Base-by-base conservation (phyloP, 2,888 invertebrate species). In the Anoncus sp. region DNA sequence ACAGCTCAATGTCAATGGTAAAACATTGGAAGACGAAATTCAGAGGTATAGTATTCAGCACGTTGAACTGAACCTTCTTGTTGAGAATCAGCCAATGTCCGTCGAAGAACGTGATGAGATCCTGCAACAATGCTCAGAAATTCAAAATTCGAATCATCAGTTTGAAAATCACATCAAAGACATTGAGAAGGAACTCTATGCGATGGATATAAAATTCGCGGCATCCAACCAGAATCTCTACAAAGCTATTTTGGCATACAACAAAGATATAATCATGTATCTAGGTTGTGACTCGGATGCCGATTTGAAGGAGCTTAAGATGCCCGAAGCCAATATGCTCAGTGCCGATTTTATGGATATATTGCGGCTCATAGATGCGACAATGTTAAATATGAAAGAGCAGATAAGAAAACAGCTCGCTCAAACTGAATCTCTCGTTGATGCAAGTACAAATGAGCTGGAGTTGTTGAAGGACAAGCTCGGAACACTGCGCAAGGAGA, bases 51-150 rank as follows among this genome's bases (percentile, higher is more conserved):
- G 80, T 2, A 22, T 9, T 1, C 62, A 81, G 14, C 67, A 82
- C 2, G 65, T 83, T 14, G 75, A 89, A 71, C 81, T 90, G 31
- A 69, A 80, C n/a, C 27, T 45, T 10, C 43, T 59, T 7, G 84
- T 90, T 18, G 83, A 85, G 35, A 74, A 86, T 3, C 90, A 90
- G 38, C 83, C 85, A 4, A 89, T 90, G 87, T 85, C 87, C 3
- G 77, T 81, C 5, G 60, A 49, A 10, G 85, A 88, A 57, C 84
- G 85, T 24, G 86, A 90, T 51, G 80, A 80, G 14, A 87, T 90
- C 38, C 4, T 87, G 0, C 76, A 85, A 27, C 70, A 84, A 57
- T 89, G 88, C 66, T 69, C 65, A 1, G 85, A 86, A 24, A 77
- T 87, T 12, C 79, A 86, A 60, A 85, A 84, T 49, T 85, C 83